Base-by-base conservation (phyloP, 2,888 invertebrate genomes). In the Pelosia muscerda region DNA sequence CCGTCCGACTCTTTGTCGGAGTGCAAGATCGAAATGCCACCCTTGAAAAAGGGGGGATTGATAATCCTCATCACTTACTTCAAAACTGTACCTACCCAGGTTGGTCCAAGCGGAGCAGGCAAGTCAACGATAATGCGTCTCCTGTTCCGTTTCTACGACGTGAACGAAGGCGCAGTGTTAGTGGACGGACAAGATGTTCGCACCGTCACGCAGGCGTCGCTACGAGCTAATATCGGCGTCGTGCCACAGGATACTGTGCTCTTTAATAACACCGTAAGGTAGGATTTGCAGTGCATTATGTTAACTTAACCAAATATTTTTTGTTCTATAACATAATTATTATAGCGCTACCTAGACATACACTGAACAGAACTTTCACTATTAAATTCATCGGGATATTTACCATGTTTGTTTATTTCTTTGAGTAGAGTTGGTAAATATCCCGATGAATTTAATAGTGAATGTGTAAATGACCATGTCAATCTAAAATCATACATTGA, bases 161-260 rank as follows among this genome's bases (percentile, higher is more conserved):
- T 99, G 2, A 96, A 97, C 83, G 96, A 96, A 60, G 99, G 99
- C 1, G 96, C 96, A 0, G 97, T 99, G 72, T 87, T 96, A 0
- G 96, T 99, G 69, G 99, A 99, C 91, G 98, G 97, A 0, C 98
- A 98, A 86, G 97, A 99, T 90, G 96, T 99, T 23, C 96, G 97
- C 83, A 96, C 97, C 0, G 97, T 99, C 8, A 97, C 97, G 69
- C 97, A 99, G 86, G 96, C 96, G 67, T 98, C 98, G 66, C 93
- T 99, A 55, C 95, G 99, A 19, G 95, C 96, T 79, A 96, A 96
- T 61, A 98, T 99, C 80, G 98, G 98, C 15, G 98, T 99, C 42
- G 99, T 99, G 55, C 99, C 99, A 1, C 99, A 99, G 90, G 99
- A 99, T 86, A 99, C 99, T 0, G 99, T 99, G 56, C 95, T 99